Evolutionary conservation across 1,140 invertebrate genomes (phyloP).

Genomic region (Nasonia vitripennis): DNA sequence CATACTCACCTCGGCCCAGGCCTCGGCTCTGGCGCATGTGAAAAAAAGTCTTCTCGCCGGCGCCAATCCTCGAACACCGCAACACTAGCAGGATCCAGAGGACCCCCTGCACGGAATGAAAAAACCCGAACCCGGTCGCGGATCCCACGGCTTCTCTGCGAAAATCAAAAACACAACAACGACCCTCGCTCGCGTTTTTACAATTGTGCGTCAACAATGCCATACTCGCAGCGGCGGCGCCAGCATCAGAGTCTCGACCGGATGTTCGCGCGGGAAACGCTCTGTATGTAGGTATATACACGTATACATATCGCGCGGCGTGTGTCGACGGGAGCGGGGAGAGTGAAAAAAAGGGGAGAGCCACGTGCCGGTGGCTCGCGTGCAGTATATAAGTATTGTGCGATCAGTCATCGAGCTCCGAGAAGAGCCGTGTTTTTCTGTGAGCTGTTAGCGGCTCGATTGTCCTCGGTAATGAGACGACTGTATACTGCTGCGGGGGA

Average conservation of each 20-base stretch:
- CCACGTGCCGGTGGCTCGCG: constrained; percentile 10
- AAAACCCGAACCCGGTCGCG: not conserved
- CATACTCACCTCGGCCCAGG: too few relatives aligned
- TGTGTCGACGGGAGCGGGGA: not conserved
- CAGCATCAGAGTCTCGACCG: not conserved
- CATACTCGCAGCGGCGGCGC: too few relatives aligned
- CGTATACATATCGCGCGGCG: not conserved
- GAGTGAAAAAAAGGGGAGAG: not conserved
- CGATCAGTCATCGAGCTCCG: constrained; percentile 16
- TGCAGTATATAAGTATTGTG: constrained; percentile 10
- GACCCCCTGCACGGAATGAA: constrained; percentile 17
- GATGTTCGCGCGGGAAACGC: not conserved
- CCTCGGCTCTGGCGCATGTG: not conserved
- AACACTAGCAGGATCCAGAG: not conserved
- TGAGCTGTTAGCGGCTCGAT: not conserved
- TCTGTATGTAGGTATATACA: not conserved
- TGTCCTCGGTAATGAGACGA: constrained; percentile 16
- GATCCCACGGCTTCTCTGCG: constrained; percentile 31
- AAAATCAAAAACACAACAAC: not conserved
- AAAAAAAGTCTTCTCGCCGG: not conserved
- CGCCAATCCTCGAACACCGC: not conserved
- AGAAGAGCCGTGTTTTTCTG: not conserved
- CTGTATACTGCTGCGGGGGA: not conserved
- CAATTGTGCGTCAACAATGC: not conserved
- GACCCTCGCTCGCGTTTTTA: not conserved